A percentile compares a stretch with the other conserved stretches of the same genome.
Evolutionary conservation across 2,797 vertebrate genomes (phyloP).

Genomic region (Taenioides sp.): DNA sequence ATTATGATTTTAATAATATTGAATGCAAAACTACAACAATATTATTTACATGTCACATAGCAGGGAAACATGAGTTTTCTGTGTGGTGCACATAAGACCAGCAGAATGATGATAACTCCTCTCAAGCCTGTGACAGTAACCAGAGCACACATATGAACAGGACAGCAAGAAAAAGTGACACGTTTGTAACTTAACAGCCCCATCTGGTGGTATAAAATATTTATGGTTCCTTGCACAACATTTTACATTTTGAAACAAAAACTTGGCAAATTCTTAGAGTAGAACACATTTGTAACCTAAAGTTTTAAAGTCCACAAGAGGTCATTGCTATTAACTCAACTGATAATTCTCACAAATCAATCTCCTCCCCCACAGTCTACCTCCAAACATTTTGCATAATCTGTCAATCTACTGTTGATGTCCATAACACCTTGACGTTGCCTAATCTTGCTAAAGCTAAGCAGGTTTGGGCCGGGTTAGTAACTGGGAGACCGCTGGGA

Average conservation of each 20-base stretch:
- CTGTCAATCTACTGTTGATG: background rate
- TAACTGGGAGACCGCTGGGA: no score
- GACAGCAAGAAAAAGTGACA: background rate
- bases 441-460: no score
- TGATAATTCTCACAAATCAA: background rate
- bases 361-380: slow-evolving; percentile 8
- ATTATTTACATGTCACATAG: background rate
- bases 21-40: background rate
- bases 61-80: slow-evolving; percentile 1
- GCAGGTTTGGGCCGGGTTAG: no score
- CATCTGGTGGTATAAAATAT: slow-evolving; percentile 71
- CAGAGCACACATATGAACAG: slow-evolving; percentile 62
- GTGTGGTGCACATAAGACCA: slow-evolving; percentile 30
- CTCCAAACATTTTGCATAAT: background rate
- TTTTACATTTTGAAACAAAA: background rate
- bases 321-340: background rate
- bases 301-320: background rate
- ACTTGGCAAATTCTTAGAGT: background rate
- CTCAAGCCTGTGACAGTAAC: slow-evolving; percentile 57
- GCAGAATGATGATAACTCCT: slow-evolving; percentile 23
- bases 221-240: no score
- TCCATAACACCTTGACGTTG: no score
- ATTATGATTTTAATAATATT: background rate
- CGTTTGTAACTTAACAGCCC: slow-evolving; percentile 76
- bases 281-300: background rate